Evolutionary conservation across 2,113 vertebrate species (phyloP).

Genomic region (Dendropsophus ebraccatus): DNA sequence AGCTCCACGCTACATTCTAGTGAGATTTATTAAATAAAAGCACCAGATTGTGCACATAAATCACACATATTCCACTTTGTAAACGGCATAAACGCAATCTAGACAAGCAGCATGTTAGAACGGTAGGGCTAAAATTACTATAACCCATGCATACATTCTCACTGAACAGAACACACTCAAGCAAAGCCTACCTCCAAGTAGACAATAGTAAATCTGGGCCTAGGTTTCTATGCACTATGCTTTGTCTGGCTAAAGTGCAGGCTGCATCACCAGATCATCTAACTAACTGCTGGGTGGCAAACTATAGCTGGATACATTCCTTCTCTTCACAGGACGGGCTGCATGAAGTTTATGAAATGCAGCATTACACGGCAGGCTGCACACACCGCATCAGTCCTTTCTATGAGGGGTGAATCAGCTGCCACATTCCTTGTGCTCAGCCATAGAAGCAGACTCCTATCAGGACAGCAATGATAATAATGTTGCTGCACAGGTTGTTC

Average conservation of each 20-base stretch:
- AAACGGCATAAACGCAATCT: no score
- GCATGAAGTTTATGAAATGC: not conserved
- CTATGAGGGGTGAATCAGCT: not conserved
- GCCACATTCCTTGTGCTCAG: slow-evolving; percentile 29
- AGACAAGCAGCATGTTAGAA: no score
- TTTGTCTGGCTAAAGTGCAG: not conserved
- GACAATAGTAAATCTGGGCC: no score
- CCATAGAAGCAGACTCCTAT: not conserved
- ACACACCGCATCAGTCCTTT: not conserved
- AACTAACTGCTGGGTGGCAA: not conserved
- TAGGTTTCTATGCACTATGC: no score
- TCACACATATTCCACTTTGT: no score
- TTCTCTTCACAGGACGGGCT: not conserved
- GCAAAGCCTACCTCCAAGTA: no score
- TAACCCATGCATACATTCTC: no score
- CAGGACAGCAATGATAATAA: not conserved
- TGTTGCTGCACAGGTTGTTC: not conserved
- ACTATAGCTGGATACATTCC: not conserved
- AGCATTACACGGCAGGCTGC: not conserved
- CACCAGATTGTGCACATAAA: no score
- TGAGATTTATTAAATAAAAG: no score
- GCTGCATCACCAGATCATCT: not conserved
- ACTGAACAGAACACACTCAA: no score
- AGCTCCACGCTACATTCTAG: no score
- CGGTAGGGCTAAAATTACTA: no score